Base-by-base conservation (phyloP, 1,140 invertebrate genomes). In the Cardiocondyla obscurior region DNA sequence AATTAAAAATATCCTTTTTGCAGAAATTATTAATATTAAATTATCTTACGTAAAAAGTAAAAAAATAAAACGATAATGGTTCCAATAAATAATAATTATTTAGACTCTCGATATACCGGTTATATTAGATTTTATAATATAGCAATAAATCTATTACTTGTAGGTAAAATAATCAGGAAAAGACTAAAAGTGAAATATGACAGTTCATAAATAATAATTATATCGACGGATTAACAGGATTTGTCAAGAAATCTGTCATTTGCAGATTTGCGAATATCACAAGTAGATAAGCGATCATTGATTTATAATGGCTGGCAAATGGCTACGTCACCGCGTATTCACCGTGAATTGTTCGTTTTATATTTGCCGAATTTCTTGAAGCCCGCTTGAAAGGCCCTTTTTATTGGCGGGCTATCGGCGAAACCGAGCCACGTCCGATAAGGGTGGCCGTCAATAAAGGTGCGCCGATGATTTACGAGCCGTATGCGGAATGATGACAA, bases 401-500 rank as follows among this genome's bases (percentile, higher is more conserved):
- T 77, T 77, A 67, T 65, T 51, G 73, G 30, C 62, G 30, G 33
- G 39, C 62, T 42, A 53, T 67, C 74, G 46, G 74, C 10, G 49
- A 53, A 79, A 79, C 33, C n/a, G 46, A 44, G 33, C 30, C 14
- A 25, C 16, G 60, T 53, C 74, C 60, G 74, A 25, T 64, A 67
- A 79, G 74, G 25, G 22, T 46, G 46, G 33, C 62, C 62, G 62
- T 79, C 74, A 79, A 79, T 79, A 69, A 82, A 82, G 60, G 55
- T 57, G 30, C 30, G 22, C 62, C 44, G 22, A n/a, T 62, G 60
- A 62, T 82, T 77, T 55, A 77, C 46, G 81, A 82, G 58, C 25
- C 62, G 39, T 42, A 77, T 55, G 81, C 51, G 36, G 51, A 77
- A 82, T 77, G 60, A 82, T 44, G 72, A 67, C 74, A 79, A 82